Evolutionary conservation across 2,113 vertebrate species (phyloP).

Genomic region (Antechinus flavipes): DNA sequence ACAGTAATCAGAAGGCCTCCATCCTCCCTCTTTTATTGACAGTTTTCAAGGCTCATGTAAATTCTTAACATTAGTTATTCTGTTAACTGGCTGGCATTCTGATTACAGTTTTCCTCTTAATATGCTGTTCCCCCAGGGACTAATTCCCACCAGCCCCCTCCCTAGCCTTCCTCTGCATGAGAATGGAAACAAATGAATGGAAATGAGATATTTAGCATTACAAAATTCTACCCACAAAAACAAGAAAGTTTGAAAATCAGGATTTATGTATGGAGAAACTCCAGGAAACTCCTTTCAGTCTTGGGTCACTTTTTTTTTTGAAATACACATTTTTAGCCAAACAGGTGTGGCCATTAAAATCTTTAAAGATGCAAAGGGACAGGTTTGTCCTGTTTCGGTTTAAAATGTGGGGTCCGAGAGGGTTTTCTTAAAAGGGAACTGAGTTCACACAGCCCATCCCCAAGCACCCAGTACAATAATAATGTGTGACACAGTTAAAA

Average conservation of each 20-base stretch:
- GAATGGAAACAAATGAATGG: not conserved
- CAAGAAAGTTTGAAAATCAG: not conserved
- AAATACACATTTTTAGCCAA: not conserved
- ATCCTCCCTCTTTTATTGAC: not conserved
- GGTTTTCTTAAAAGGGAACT: not conserved
- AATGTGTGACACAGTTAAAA: not conserved
- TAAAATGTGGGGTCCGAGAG: not conserved
- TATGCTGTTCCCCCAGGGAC: not conserved
- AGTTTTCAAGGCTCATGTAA: conserved; percentile 1
- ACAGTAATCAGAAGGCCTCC: not conserved
- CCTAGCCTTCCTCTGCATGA: not conserved
- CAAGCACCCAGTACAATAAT: not conserved
- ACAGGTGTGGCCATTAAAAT: not conserved
- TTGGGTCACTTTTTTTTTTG: not conserved
- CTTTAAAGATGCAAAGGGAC: not conserved
- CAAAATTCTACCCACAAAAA: conserved; percentile 17
- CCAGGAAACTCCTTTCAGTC: not conserved
- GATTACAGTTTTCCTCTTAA: not conserved
- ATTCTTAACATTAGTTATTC: conserved; percentile 4
- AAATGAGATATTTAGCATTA: conserved; percentile 32
- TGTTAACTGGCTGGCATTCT: not conserved
- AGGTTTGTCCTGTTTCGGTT: not conserved
- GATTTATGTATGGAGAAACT: not conserved
- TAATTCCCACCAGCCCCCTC: not conserved
- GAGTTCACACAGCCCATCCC: not conserved